Evolutionary conservation across 1,140 invertebrate genomes (phyloP).

Genomic region (Steinernema feltiae): DNA sequence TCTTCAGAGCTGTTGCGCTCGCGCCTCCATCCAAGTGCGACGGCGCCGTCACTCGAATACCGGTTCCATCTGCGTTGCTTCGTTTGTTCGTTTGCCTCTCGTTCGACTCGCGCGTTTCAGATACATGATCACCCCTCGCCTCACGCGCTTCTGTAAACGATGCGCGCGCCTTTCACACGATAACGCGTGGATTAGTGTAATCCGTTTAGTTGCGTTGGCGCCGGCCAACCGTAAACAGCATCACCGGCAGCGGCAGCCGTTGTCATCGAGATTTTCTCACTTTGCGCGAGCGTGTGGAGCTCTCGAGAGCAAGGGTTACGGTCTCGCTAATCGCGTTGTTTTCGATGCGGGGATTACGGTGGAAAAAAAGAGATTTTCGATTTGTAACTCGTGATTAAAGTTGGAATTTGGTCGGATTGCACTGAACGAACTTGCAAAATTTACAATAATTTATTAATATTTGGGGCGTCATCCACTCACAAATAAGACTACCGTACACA

Average conservation of each 20-base stretch:
- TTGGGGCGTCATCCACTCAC: too few relatives aligned
- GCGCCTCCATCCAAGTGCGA: background rate
- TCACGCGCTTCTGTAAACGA: background rate
- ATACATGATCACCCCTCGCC: background rate
- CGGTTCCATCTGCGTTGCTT: too few relatives aligned
- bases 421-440: too few relatives aligned
- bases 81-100: background rate
- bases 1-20: background rate
- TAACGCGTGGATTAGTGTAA: slow-evolving; percentile 12
- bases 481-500: too few relatives aligned
- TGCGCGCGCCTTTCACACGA: background rate
- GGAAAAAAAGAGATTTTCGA: background rate
- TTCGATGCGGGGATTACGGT: too few relatives aligned
- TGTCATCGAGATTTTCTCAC: too few relatives aligned
- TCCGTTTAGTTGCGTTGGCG: slow-evolving; percentile 13
- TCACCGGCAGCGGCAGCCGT: background rate
- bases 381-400: background rate
- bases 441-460: too few relatives aligned
- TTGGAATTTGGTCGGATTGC: too few relatives aligned
- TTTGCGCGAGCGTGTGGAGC: too few relatives aligned
- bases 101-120: too few relatives aligned
- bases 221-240: background rate
- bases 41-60: background rate
- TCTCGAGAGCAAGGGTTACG: background rate
- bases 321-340: too few relatives aligned